Evolutionary conservation across 2,113 vertebrate species (phyloP).

Genomic region (Dromaius novaehollandiae): DNA sequence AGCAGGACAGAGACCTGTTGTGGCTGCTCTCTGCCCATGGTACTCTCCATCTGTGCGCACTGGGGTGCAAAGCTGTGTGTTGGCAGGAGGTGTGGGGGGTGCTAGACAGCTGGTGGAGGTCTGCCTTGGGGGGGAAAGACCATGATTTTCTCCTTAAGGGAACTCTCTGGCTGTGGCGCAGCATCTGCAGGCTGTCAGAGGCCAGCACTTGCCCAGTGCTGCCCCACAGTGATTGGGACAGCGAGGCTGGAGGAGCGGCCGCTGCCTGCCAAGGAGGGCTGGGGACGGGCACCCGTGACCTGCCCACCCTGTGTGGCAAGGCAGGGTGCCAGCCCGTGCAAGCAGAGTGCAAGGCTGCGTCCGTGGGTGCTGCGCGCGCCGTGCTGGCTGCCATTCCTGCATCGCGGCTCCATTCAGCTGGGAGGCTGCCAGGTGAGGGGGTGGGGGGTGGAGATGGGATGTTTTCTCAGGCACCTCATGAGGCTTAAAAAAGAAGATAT

Average conservation of each 20-base stretch:
- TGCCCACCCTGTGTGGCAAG: background rate
- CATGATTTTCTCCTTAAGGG: background rate
- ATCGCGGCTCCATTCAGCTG: background rate
- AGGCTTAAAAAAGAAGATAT: slow-evolving; percentile 25
- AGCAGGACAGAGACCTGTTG: background rate
- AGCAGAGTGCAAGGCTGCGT: rapidly evolving
- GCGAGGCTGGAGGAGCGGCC: background rate
- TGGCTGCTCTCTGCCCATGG: background rate
- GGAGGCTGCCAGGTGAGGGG: background rate
- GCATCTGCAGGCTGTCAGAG: too few species aligned
- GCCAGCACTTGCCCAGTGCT: background rate
- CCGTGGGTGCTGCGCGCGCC: rapidly evolving
- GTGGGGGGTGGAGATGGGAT: background rate
- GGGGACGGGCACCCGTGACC: background rate
- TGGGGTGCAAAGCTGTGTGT: too few species aligned
- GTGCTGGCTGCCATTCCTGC: background rate
- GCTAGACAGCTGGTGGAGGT: too few species aligned
- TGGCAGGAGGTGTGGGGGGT: background rate
- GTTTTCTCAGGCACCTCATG: background rate
- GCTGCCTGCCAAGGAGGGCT: too few species aligned
- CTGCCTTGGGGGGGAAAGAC: too few species aligned
- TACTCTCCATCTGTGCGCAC: too few species aligned
- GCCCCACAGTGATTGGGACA: background rate
- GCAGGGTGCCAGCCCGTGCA: background rate
- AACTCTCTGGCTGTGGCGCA: background rate